These are phyloP conservation scores for Cylas formicarius DNA, from an alignment of 1,140 invertebrate genomes.

Conservation along the genomic window DNA sequence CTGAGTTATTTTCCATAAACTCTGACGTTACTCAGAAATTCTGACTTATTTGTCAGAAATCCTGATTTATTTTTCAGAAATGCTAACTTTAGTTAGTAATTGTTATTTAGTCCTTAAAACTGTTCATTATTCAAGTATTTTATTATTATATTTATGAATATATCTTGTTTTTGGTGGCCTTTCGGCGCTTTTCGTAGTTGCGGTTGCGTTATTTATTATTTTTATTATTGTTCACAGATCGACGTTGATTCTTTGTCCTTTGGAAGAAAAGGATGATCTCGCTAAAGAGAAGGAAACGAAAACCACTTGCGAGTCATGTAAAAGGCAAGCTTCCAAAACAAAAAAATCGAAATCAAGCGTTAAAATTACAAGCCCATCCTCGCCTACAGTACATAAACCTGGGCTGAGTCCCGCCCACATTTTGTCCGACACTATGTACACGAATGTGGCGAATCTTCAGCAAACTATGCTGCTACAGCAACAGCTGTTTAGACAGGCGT, in stretches of 20 bases:
- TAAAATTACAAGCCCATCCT: constrained; percentile 29
- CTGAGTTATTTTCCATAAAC: too few species aligned
- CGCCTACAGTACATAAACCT: constrained; percentile 32
- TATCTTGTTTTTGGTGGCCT: too few species aligned
- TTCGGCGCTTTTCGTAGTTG: too few species aligned
- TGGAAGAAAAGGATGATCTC: constrained; percentile 30
- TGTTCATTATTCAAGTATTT: too few species aligned
- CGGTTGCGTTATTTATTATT: too few species aligned
- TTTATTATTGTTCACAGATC: constrained; percentile 24
- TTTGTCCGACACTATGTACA: constrained; percentile 59
- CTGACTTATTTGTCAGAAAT: too few species aligned
- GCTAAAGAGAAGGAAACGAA: constrained; percentile 25
- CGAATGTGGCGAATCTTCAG: constrained; percentile 62
- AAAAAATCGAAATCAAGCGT: constrained; percentile 30
- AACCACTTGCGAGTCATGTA: constrained; percentile 27
- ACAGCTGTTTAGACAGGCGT: constrained; percentile 57
- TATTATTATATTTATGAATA: too few species aligned
- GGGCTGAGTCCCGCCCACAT: constrained; percentile 28
- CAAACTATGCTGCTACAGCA: constrained; percentile 68
- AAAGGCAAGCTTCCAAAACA: constrained; percentile 25
- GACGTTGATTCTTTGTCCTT: constrained; percentile 44
- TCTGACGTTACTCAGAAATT: too few species aligned
- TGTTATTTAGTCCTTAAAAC: too few species aligned
- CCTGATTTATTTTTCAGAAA: too few species aligned
- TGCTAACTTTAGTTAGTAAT: too few species aligned